These are phyloP conservation scores for Hydra vulgaris DNA, from an alignment of 30 jellyfish, hydroid and myxozoan species.

Conservation along the genomic window DNA sequence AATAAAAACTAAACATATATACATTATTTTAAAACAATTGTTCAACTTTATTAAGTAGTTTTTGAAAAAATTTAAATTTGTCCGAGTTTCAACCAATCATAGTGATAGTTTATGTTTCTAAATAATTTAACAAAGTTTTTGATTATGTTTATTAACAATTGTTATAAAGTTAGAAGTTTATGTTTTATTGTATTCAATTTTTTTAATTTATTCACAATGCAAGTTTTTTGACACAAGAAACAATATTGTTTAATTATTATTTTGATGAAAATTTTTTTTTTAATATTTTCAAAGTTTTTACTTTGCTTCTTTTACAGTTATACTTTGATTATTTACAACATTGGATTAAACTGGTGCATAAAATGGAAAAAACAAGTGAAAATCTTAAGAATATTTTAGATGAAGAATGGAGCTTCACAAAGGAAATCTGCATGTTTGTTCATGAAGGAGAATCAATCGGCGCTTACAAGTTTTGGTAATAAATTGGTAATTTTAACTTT, in stretches of 20 bases:
- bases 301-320: constrained; percentile 24
- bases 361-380: constrained; percentile 67
- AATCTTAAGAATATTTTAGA: constrained; percentile 67
- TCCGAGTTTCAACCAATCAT: too few relatives aligned
- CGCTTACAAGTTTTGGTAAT: constrained; percentile 74
- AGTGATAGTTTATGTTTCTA: too few relatives aligned
- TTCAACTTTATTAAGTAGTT: too few relatives aligned
- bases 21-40: too few relatives aligned
- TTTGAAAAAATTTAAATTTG: too few relatives aligned
- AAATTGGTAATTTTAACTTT: neutral
- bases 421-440: constrained; percentile 73
- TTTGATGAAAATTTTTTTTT: neutral
- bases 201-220: too few relatives aligned
- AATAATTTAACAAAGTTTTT: too few relatives aligned
- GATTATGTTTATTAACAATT: too few relatives aligned
- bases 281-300: neutral
- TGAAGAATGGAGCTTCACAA: constrained; percentile 81
- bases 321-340: constrained; percentile 81
- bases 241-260: neutral
- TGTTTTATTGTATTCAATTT: too few relatives aligned
- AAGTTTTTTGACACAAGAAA: neutral
- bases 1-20: too few relatives aligned
- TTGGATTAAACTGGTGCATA: constrained; percentile 69
- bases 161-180: too few relatives aligned
- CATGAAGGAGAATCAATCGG: constrained; percentile 83